phyloP scores from a whole-genome alignment of 2,797 vertebrate genomes.

The Rhinichthys osculus region DNA sequence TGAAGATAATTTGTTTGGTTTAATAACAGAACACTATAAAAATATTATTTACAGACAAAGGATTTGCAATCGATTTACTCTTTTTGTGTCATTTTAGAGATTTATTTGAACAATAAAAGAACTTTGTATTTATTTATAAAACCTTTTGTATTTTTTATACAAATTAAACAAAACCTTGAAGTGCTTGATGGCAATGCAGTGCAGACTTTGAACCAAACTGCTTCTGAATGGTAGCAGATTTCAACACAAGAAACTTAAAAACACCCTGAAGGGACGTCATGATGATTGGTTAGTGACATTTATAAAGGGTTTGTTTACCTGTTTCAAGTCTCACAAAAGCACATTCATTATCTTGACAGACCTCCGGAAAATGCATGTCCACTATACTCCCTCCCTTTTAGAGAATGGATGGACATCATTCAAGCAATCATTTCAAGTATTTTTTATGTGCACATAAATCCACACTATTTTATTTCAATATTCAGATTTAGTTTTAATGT shows the following conservation, averaged over 20 bases:
- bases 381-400: conserved; percentile 27
- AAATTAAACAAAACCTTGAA: not conserved
- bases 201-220: not conserved
- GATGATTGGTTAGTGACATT: conserved; percentile 38
- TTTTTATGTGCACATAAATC: not conserved
- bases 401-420: conserved; percentile 11
- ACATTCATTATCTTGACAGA: conserved; percentile 47
- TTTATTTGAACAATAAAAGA: not conserved
- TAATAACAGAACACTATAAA: not conserved
- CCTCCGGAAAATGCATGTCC: conserved; percentile 26
- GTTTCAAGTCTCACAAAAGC: conserved; percentile 47
- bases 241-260: conserved; percentile 40
- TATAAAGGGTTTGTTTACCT: conserved; percentile 52
- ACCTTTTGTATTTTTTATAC: not conserved
- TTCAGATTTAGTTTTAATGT: not conserved
- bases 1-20: not conserved
- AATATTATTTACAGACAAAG: not conserved
- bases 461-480: not conserved
- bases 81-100: not conserved
- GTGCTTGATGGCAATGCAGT: not conserved
- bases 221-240: conserved; percentile 24
- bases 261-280: conserved; percentile 31
- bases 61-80: not conserved
- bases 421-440: not conserved
- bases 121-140: not conserved